Conservation (phyloP, 2,888 invertebrate species). For the Mamestra brassicae region DNA sequence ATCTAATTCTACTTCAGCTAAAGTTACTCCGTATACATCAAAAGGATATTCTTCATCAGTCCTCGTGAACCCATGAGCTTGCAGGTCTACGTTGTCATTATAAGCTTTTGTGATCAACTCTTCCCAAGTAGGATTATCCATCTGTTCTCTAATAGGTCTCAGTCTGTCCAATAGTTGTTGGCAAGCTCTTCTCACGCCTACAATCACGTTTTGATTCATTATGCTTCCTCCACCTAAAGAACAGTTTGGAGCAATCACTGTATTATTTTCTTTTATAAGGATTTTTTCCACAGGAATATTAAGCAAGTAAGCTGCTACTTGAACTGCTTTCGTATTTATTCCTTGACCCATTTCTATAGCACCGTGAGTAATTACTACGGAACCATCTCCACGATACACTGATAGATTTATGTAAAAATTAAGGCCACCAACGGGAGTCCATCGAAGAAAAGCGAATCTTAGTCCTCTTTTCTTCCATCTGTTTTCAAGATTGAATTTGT, state of each 20-base stretch:
- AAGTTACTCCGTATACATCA: conserved; percentile 48
- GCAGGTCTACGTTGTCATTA: conserved; percentile 89
- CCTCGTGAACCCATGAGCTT: conserved; percentile 93
- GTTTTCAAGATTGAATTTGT: conserved; percentile 91
- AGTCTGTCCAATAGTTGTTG: conserved; percentile 72
- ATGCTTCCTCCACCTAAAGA: conserved; percentile 56
- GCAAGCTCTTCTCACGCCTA: conserved; percentile 70
- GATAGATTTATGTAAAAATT: conserved; percentile 88
- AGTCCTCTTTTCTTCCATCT: conserved; percentile 94
- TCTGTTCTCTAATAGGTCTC: conserved; percentile 84
- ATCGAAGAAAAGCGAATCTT: conserved; percentile 91
- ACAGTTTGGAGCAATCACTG: conserved; percentile 57
- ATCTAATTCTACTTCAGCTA: conserved; percentile 63
- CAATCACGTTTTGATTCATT: conserved; percentile 81
- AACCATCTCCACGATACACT: conserved; percentile 92
- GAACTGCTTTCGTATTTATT: conserved; percentile 94
- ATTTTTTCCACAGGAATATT: conserved; percentile 59
- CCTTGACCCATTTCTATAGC: conserved; percentile 94
- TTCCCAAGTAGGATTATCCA: conserved; percentile 90
- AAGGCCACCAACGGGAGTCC: conserved; percentile 79
- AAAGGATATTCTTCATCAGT: conserved; percentile 43
- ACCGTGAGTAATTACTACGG: conserved; percentile 92
- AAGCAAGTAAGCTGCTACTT: conserved; percentile 83
- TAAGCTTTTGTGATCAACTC: conserved; percentile 89
- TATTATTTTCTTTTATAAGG: conserved; percentile 59